Base-by-base conservation (phyloP, 1,140 invertebrate genomes). In the Drosophila kanapiae region DNA sequence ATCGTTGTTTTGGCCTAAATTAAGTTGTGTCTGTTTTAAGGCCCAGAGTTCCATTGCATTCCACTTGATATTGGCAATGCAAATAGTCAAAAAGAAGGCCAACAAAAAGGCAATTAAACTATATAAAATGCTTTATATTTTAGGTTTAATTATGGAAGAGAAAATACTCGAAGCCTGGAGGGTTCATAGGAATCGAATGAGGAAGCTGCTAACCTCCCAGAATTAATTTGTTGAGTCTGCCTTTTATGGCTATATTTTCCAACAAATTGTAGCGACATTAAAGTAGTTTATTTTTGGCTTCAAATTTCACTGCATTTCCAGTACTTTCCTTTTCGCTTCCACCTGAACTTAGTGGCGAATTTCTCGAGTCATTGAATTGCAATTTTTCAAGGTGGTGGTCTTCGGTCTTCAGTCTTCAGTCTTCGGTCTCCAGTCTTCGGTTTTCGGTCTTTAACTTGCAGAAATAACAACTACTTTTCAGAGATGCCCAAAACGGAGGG, bases 311-410 rank as follows among this genome's bases (percentile, higher is more conserved):
- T 56, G 53, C 53, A 56, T 56, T 56, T 56, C 38, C 13, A 4
- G n/a, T 23, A 62, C 56, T 65, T 60, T 65, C 38, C 23, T 16
- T 69, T 69, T 65, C 62, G 29, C 35, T 65, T 51, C 16, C 54
- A 42, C 16, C 14, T 60, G 37, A 64, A 59, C 31, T 27, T 31
- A 35, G 11, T 47, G 11, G 10, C 16, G 3, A 42, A 61, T 67
- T 67, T 38, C 56, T 47, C 63, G 42, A 67, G 56, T 69, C 65
- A 64, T 47, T 77, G 42, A 74, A 72, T 59, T 58, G 78, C 40
- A 31, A 63, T 58, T 57, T 67, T 81, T 65, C 78, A 82, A 72
- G 74, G 62, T 68, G 79, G 57, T 56, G 14, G 31, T 31, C n/a
- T n/a, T 6, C 31, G 31, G 31, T 31, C 31, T 6, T 8, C 31